A percentile compares a stretch with the other conserved stretches of the same genome.
phyloP scores from a whole-genome alignment of 2,888 invertebrate genomes.

The Caenorhabditis wallacei region DNA sequence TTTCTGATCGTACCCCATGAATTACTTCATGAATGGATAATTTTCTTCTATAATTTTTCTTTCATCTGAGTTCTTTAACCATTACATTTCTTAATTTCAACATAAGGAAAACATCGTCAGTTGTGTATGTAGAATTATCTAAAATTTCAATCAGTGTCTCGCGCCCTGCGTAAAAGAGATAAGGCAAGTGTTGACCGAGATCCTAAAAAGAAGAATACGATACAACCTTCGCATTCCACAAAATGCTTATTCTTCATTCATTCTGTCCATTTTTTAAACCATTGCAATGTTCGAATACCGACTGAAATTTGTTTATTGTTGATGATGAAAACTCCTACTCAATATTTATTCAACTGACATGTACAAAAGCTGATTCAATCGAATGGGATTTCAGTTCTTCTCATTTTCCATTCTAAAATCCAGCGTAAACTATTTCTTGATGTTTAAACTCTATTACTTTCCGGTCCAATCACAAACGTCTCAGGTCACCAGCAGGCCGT shows the following conservation, averaged over 20 bases:
- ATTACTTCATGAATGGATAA: too few relatives aligned
- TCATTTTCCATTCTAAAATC: too few relatives aligned
- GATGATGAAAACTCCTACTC: conserved; percentile 13
- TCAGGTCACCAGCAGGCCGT: conserved; percentile 24
- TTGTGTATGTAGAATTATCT: conserved; percentile 39
- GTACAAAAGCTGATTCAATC: conserved; percentile 11
- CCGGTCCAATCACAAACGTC: conserved; percentile 25
- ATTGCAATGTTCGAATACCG: not conserved
- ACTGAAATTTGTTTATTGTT: not conserved
- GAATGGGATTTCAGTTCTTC: conserved; percentile 19
- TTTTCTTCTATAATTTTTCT: too few relatives aligned
- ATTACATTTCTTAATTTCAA: conserved; percentile 1
- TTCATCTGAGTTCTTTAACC: too few relatives aligned
- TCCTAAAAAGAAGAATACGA: not conserved
- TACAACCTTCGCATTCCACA: not conserved
- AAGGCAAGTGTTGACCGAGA: conserved; percentile 20
- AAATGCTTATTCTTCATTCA: not conserved
- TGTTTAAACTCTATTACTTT: not conserved
- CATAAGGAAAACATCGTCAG: conserved; percentile 19
- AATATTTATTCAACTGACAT: conserved; percentile 5
- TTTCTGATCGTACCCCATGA: too few relatives aligned
- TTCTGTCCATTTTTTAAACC: not conserved
- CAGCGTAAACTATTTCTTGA: too few relatives aligned
- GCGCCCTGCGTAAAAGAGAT: conserved; percentile 15
- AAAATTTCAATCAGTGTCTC: conserved; percentile 38